Evolutionary conservation across 1,140 invertebrate genomes (phyloP).

Genomic region (Drosophila murphyi): DNA sequence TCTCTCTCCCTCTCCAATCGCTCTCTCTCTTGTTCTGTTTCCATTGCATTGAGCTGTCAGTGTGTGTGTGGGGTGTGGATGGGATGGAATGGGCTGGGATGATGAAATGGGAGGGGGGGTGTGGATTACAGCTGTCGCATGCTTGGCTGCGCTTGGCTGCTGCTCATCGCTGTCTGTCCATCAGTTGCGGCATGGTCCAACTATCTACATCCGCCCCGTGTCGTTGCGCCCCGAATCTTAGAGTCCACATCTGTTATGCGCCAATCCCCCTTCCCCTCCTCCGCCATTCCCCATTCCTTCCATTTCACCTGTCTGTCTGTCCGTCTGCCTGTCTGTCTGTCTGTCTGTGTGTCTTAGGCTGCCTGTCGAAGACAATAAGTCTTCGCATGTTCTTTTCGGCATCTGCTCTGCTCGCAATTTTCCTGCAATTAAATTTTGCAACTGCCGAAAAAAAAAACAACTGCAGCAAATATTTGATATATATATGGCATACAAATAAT

Average conservation of each 20-base stretch:
- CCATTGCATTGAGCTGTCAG: constrained; percentile 70
- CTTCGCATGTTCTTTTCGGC: constrained; percentile 45
- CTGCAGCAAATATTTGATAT: not conserved
- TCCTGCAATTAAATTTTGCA: constrained; percentile 51
- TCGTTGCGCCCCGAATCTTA: constrained; percentile 7
- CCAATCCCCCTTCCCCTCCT: not conserved
- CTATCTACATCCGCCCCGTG: constrained; percentile 1
- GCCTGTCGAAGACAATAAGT: constrained; percentile 23
- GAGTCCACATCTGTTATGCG: constrained; percentile 17
- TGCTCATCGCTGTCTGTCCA: constrained; percentile 51
- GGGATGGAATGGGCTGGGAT: not conserved
- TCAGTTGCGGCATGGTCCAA: constrained; percentile 33
- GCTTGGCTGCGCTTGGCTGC: constrained; percentile 68
- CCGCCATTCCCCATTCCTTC: not conserved
- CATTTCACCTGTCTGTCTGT: not conserved
- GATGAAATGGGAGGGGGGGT: not conserved
- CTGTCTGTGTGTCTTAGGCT: constrained; percentile 8
- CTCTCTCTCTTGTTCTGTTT: not conserved
- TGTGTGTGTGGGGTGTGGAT: not conserved
- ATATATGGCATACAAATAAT: constrained; percentile 11
- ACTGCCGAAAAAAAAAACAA: constrained; percentile 13
- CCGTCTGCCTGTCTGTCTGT: not conserved
- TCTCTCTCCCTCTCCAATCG: too few species aligned
- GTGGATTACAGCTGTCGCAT: constrained; percentile 53
- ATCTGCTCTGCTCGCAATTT: constrained; percentile 45